phyloP scores from a whole-genome alignment of 1,140 invertebrate species.

The Bombus waltoni region DNA sequence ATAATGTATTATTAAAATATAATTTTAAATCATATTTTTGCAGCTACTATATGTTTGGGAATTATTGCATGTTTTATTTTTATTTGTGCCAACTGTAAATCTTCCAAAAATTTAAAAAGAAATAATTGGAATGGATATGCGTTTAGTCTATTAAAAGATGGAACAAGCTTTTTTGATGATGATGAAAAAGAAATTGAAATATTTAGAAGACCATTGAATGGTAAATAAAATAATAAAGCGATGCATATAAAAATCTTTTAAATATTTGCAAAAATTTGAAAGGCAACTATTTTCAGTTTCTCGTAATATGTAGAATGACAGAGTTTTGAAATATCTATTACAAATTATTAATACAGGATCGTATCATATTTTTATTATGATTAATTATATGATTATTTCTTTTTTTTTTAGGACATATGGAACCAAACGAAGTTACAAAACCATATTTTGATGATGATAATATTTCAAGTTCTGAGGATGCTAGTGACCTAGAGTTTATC shows the following conservation, averaged over 20 bases:
- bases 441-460: conserved; percentile 83
- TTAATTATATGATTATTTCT: neutral
- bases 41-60: conserved; percentile 74
- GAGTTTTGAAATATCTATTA: neutral
- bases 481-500: conserved; percentile 82
- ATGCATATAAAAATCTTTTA: neutral
- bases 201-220: conserved; percentile 84
- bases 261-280: neutral
- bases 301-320: neutral
- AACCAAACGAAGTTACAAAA: conserved; percentile 49
- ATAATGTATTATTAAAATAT: conserved; percentile 74
- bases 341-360: neutral
- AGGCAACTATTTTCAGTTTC: neutral
- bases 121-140: conserved; percentile 77
- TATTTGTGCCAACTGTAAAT: conserved; percentile 75
- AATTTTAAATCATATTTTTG: conserved; percentile 58
- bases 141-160: conserved; percentile 79
- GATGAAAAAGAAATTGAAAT: conserved; percentile 86
- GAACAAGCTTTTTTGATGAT: conserved; percentile 82
- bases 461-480: conserved; percentile 71
- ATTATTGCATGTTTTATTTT: conserved; percentile 69
- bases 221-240: conserved; percentile 70
- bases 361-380: neutral
- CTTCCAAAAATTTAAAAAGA: conserved; percentile 75
- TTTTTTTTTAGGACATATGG: conserved; percentile 30